Evolutionary conservation across 2,888 invertebrate species (phyloP).

Genomic region (Dicycla oo): DNA sequence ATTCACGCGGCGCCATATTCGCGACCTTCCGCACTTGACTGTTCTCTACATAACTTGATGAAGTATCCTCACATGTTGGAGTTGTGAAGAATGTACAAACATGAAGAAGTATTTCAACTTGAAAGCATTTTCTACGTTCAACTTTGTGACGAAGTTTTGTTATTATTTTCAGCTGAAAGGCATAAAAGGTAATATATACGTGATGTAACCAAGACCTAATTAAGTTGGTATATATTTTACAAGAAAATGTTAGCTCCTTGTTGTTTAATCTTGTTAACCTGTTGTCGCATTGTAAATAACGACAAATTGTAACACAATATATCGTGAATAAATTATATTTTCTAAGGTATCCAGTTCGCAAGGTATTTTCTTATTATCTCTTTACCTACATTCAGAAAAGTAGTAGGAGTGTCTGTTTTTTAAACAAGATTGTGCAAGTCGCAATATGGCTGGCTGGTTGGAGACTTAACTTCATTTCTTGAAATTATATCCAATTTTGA

Average conservation of each 20-base stretch:
- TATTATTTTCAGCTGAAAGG: conserved; percentile 11
- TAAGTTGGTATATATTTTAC: neutral
- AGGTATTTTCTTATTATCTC: neutral
- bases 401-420: no score
- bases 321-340: neutral
- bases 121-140: conserved; percentile 19
- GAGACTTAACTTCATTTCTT: neutral
- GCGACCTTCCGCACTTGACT: conserved; percentile 33
- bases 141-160: conserved; percentile 17
- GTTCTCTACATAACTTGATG: conserved; percentile 64
- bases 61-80: conserved; percentile 63
- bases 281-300: neutral
- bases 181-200: neutral
- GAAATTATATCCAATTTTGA: neutral
- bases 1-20: conserved; percentile 48
- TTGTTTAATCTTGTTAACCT: neutral
- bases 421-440: conserved; percentile 2
- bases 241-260: neutral
- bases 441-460: neutral
- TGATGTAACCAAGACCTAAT: neutral
- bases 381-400: conserved; percentile 2
- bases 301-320: neutral
- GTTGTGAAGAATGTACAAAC: conserved; percentile 65
- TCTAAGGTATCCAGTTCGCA: neutral
- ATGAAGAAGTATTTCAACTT: conserved; percentile 50